Conservation (phyloP, 2,888 invertebrate genomes). For the Mechanitis messenoides region DNA sequence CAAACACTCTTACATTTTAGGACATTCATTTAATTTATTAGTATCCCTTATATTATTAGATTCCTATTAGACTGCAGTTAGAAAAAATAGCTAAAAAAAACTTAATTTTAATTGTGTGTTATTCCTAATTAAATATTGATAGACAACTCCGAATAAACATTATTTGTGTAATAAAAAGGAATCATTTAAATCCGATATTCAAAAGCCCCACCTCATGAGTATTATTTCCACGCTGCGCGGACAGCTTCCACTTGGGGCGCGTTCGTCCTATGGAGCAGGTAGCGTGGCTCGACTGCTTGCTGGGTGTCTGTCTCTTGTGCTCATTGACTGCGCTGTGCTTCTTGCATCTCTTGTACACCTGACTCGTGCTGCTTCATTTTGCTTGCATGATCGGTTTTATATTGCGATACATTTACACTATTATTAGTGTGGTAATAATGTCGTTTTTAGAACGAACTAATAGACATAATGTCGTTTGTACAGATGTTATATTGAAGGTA, state of each 20-base stretch:
- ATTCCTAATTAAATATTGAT: no score
- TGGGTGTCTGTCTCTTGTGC: slow-evolving; percentile 81
- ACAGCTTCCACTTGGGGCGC: slow-evolving; percentile 77
- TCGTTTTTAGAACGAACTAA: no score
- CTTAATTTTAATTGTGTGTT: no score
- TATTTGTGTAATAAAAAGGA: slow-evolving; percentile 22
- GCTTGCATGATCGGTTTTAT: neutral
- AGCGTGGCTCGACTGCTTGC: slow-evolving; percentile 84
- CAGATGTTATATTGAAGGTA: no score
- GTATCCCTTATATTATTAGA: slow-evolving; percentile 8
- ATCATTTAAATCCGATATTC: slow-evolving; percentile 29
- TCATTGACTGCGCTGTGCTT: slow-evolving; percentile 80
- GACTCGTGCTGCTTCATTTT: neutral
- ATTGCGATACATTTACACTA: slow-evolving; percentile 1
- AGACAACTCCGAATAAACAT: no score
- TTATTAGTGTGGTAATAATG: no score
- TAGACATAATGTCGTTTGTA: no score
- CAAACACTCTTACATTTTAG: slow-evolving; percentile 17
- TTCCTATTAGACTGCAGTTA: neutral
- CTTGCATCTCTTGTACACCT: slow-evolving; percentile 75
- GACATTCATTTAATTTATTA: neutral
- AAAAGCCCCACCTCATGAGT: slow-evolving; percentile 1
- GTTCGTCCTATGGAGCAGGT: slow-evolving; percentile 85
- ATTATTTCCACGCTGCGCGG: slow-evolving; percentile 15
- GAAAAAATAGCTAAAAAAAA: no score